Evolutionary conservation across 2,797 vertebrate genomes (phyloP), one percentile per base, ranked within the genome.

Genomic region (Pangasius sanitwongsei): DNA sequence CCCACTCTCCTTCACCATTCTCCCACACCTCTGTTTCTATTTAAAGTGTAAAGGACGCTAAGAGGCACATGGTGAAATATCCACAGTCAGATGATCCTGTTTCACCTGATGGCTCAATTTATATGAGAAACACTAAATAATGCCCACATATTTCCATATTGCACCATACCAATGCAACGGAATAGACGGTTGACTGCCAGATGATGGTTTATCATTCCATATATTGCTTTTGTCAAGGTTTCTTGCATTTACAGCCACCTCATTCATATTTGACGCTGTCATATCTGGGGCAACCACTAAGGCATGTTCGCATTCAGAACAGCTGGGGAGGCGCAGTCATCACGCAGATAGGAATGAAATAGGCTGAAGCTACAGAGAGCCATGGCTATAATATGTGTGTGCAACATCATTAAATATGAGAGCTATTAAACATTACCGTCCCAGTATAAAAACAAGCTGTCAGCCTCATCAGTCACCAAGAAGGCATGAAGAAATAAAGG

Each of bases 341-440:
- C 89, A 88, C 57, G 83, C 50, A 90, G 78, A 92, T 61, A 59
- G 81, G 72, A 90, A 90, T 90, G 12, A 90, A 93, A 88, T 74
- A 59, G 80, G 72, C 86, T 67, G 48, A 28, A 55, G 31, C 31
- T 74, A 15, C 18, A 48, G 70, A 86, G n/a, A 75, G 83, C 78
- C 63, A 37, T 70, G 86, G 55, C 53, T 69, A 88, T 89, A 28
- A 57, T 89, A 90, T 34, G 25, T 86, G 25, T 86, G 93, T 94
- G 93, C 92, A 82, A 93, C 92, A 86, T 90, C 94, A 93, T 93
- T 94, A 93, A 91, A 78, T 84, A 90, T 90, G 91, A 88, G 81
- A 92, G 90, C 93, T 94, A 94, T 94, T 95, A 94, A 94, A 92
- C 94, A 92, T 81, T 85, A 70, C 85, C 81, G 53, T 91, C 89